phyloP scores from a whole-genome alignment of 2,888 invertebrate species.

The Sesamia inferens region DNA sequence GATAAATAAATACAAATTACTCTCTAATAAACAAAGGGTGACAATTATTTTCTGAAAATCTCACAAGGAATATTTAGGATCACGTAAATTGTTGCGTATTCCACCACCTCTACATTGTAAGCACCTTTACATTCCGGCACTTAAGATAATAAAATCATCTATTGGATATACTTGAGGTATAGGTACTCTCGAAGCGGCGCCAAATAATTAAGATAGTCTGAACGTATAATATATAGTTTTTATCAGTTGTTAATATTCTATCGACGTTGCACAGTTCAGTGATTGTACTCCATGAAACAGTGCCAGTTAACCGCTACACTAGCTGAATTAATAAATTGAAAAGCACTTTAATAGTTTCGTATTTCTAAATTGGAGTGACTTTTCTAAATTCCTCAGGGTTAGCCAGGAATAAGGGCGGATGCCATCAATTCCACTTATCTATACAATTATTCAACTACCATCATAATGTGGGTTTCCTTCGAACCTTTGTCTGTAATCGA shows the following conservation, averaged over 20 bases:
- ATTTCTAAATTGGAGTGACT: constrained; percentile 22
- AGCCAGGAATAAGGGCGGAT: constrained; percentile 67
- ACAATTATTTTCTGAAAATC: constrained; percentile 7
- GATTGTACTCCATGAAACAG: constrained; percentile 24
- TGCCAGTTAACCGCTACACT: constrained; percentile 6
- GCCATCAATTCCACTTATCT: constrained; percentile 87
- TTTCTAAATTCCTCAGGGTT: constrained; percentile 45
- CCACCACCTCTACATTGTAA: constrained; percentile 11
- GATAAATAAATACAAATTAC: background rate
- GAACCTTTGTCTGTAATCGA: constrained; percentile 89
- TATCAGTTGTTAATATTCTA: constrained; percentile 55
- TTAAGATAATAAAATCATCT: constrained; percentile 49
- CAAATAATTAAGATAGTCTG: constrained; percentile 48
- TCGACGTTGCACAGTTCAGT: constrained; percentile 28
- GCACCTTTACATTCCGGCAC: constrained; percentile 29
- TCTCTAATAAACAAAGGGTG: background rate
- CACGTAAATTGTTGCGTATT: constrained; percentile 12
- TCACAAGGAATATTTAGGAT: constrained; percentile 6
- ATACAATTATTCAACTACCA: constrained; percentile 88
- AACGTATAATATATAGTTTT: constrained; percentile 48
- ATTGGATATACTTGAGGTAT: constrained; percentile 44
- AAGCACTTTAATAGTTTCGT: constrained; percentile 16
- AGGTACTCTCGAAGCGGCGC: constrained; percentile 15
- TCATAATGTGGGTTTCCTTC: constrained; percentile 88
- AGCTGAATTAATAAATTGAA: constrained; percentile 7